A percentile compares a stretch with the other conserved stretches of the same genome.
These are phyloP conservation scores for Cryptocheilus praepositus DNA, from an alignment of 2,888 invertebrate genomes.

Conservation along the genomic window DNA sequence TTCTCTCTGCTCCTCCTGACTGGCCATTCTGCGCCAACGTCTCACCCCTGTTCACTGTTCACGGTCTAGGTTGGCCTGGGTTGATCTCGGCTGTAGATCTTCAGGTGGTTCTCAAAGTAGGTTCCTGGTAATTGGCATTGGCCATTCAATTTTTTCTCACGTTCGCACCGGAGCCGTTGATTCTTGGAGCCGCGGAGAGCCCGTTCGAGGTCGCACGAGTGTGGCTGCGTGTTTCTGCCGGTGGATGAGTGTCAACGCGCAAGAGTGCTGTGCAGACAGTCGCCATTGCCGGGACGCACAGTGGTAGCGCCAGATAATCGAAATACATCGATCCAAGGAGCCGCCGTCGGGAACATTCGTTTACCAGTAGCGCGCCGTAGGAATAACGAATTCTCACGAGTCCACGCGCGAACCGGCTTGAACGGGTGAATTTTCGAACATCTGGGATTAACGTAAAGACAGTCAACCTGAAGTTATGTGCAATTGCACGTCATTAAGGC, in stretches of 20 bases:
- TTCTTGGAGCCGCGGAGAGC: neutral
- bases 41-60: neutral
- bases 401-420: no score
- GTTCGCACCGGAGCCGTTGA: neutral
- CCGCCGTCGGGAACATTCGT: no score
- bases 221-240: slow-evolving; percentile 32
- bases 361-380: no score
- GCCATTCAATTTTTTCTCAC: neutral
- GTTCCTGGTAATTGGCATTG: neutral
- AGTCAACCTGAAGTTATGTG: no score
- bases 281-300: slow-evolving; percentile 46
- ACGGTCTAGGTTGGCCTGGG: no score
- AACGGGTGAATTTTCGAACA: no score
- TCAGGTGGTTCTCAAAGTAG: neutral
- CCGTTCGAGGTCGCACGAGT: neutral
- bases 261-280: slow-evolving; percentile 27
- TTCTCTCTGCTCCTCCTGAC: slow-evolving; percentile 25
- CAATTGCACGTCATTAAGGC: no score
- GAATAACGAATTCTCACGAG: no score
- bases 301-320: slow-evolving; percentile 51
- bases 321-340: slow-evolving; percentile 51
- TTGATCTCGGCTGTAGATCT: neutral
- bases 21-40: neutral
- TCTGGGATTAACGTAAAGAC: no score
- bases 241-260: slow-evolving; percentile 52